phyloP scores from a whole-genome alignment of 2,888 invertebrate species.

The Epistrophe eligans region DNA sequence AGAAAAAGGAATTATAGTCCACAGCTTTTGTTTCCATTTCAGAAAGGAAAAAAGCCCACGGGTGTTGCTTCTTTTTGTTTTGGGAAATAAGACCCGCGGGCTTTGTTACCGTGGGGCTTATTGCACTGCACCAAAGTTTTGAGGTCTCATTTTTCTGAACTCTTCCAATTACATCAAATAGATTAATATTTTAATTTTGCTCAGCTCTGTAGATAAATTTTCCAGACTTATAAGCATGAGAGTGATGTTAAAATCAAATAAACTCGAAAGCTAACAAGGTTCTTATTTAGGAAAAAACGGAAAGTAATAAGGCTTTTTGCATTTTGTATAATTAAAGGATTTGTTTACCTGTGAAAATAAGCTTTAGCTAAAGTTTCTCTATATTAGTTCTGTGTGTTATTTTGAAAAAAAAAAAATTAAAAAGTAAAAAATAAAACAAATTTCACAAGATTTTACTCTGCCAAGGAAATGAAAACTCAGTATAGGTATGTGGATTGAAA shows the following conservation, averaged over 20 bases:
- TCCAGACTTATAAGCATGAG: not conserved
- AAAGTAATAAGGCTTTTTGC: not conserved
- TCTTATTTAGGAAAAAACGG: not conserved
- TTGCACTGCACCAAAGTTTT: too few relatives aligned
- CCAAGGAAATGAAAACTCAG: not conserved
- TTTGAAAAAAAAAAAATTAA: not conserved
- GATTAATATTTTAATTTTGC: not conserved
- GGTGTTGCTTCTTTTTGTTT: too few relatives aligned
- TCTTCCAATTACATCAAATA: too few relatives aligned
- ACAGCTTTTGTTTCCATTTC: too few relatives aligned
- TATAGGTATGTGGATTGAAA: not conserved
- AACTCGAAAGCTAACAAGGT: conserved; percentile 10
- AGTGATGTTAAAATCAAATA: conserved; percentile 53
- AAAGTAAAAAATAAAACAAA: too few relatives aligned
- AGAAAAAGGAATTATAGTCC: too few relatives aligned
- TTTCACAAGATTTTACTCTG: too few relatives aligned
- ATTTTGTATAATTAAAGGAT: conserved; percentile 61
- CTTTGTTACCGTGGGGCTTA: too few relatives aligned
- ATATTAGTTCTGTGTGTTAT: not conserved
- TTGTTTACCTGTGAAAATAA: conserved; percentile 58
- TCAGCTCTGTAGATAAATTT: not conserved
- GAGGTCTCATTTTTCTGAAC: too few relatives aligned
- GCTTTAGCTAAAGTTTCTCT: conserved; percentile 35
- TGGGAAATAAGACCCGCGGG: too few relatives aligned
- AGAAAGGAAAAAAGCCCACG: too few relatives aligned